Evolutionary conservation across 2,888 invertebrate genomes (phyloP).

Genomic region (Neria commutata): DNA sequence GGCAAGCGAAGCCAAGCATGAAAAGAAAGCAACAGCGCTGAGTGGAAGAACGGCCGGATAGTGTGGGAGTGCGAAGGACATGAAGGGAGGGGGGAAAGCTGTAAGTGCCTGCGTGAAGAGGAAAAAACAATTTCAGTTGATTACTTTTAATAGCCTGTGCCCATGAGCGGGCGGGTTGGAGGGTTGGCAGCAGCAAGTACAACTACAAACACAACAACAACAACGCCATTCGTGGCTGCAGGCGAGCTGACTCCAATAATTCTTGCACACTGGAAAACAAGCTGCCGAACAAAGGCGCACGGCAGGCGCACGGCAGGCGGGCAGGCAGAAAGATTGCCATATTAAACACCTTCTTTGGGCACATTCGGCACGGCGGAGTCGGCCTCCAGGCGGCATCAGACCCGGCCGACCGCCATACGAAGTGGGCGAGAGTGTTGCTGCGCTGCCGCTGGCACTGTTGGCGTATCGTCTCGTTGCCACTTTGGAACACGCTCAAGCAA

Average conservation of each 20-base stretch:
- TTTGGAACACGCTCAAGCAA: too few species aligned
- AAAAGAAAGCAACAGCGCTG: not conserved
- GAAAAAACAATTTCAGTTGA: not conserved
- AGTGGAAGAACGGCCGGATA: too few species aligned
- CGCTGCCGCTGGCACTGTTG: not conserved
- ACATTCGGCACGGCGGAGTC: not conserved
- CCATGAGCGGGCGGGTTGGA: not conserved
- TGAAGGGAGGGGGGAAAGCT: not conserved
- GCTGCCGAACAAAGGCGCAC: not conserved
- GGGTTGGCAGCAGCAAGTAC: not conserved
- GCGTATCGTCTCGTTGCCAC: too few species aligned
- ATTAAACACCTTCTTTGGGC: not conserved
- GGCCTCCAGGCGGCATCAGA: not conserved
- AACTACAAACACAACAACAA: too few species aligned
- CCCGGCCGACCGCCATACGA: not conserved
- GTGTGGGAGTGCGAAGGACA: too few species aligned
- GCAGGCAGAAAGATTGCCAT: too few species aligned
- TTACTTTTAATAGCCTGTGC: slow-evolving; percentile 2
- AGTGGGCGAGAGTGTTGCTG: not conserved
- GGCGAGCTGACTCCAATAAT: not conserved
- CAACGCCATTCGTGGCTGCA: not conserved
- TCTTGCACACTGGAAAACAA: not conserved
- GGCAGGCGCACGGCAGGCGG: too few species aligned
- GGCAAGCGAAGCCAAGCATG: not conserved
- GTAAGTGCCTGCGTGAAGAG: not conserved